Conservation (phyloP, 1,140 invertebrate genomes). For the Drosophila auraria region DNA sequence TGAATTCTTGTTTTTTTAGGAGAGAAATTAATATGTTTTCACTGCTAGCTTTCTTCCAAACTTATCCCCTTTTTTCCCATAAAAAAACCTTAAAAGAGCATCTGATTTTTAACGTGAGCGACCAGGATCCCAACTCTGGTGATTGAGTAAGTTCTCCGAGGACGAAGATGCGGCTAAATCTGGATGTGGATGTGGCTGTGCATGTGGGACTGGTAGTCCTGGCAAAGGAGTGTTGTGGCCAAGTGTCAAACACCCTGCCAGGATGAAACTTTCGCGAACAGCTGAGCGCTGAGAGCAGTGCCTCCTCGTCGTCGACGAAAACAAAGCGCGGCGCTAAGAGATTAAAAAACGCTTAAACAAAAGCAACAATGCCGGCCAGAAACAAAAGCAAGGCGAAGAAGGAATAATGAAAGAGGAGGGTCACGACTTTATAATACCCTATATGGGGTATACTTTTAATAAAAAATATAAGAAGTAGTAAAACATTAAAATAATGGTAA, state of each 20-base stretch:
- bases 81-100: constrained; percentile 15
- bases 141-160: constrained; percentile 33
- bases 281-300: constrained; percentile 67
- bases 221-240: constrained; percentile 29
- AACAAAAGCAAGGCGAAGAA: not conserved
- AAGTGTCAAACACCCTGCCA: constrained; percentile 70
- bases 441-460: not conserved
- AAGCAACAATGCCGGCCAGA: constrained; percentile 20
- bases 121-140: not conserved
- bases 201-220: not conserved
- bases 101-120: not conserved
- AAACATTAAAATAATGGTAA: not conserved
- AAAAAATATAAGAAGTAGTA: not conserved
- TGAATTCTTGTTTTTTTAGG: not conserved
- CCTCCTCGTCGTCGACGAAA: constrained; percentile 19
- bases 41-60: no score
- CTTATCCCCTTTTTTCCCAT: not conserved
- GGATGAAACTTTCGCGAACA: constrained; percentile 48
- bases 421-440: not conserved
- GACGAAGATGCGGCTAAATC: constrained; percentile 29
- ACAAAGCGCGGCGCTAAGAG: constrained; percentile 64
- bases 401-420: not conserved
- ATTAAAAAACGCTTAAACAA: constrained; percentile 58
- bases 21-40: not conserved
- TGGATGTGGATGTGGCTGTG: constrained; percentile 24